Base-by-base conservation (phyloP, 2,888 invertebrate genomes). In the Crossocerus cetratus region DNA sequence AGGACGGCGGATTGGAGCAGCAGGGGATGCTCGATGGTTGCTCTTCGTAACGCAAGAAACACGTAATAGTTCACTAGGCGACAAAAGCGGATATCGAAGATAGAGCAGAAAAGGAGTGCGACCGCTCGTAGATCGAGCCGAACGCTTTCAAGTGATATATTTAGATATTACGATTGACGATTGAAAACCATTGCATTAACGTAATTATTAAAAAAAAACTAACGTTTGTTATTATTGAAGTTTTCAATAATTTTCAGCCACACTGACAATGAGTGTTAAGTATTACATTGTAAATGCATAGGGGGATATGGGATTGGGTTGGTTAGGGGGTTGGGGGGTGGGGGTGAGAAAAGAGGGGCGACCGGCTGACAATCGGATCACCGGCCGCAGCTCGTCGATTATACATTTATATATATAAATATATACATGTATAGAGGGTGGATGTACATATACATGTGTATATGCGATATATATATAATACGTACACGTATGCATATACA, bases 91-190 rank as follows among this genome's bases (percentile, higher is more conserved):
- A 53, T 11, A 5, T 23, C 2, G 3, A 44, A 53, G n/a, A 1
- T n/a, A 44, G 1, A 18, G 20, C 22, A 49, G 49, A 21, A 32
- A 70, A 77, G 81, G 81, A 83, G 76, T 77, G 81, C 79, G 81
- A 83, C 68, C 76, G 83, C 86, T 86, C 84, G 85, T 85, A 81
- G 84, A 84, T 85, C 86, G 86, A 86, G 86, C 81, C 65, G 84
- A 85, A 77, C 80, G 85, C 83, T 85, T 87, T 86, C 80, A 83
- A 84, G 86, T 85, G 86, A 86, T 86, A 84, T 84, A 85, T 84
- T 82, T 86, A 86, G 82, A 83, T 85, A 83, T 83, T 79, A 80
- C 67, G 78, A 76, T 81, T 78, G 81, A 76, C 69, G 74, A 72
- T 77, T 67, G 70, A 69, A 69, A 53, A 77, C 65, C 68, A 73